Evolutionary conservation across 2,113 vertebrate species (phyloP).

Genomic region (Electrona antarctica): DNA sequence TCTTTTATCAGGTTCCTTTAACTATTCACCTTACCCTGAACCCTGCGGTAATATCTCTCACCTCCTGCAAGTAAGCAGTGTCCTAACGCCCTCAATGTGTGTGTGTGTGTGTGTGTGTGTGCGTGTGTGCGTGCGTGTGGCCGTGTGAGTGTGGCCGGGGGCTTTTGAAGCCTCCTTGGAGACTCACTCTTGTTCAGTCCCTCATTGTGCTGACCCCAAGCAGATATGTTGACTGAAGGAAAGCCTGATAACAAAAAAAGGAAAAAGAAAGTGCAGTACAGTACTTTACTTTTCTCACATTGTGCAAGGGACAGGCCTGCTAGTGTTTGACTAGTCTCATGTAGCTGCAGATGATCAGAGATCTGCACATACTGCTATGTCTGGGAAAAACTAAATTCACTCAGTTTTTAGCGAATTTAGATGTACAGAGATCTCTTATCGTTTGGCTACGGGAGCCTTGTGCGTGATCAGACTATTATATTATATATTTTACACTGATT

Average conservation of each 20-base stretch:
- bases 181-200: not conserved
- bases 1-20: not conserved
- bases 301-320: not conserved
- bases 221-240: not conserved
- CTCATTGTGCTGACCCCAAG: too few species aligned
- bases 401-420: too few species aligned
- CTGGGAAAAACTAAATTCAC: too few species aligned
- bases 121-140: not conserved
- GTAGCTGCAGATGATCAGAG: too few species aligned
- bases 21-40: constrained; percentile 28
- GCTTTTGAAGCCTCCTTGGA: not conserved
- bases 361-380: too few species aligned
- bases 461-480: too few species aligned
- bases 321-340: too few species aligned
- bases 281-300: not conserved
- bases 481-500: too few species aligned
- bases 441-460: too few species aligned
- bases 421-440: too few species aligned
- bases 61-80: constrained; percentile 23
- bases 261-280: not conserved
- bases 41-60: constrained; percentile 8
- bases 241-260: not conserved
- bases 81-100: not conserved
- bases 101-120: not conserved
- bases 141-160: not conserved